Percentiles rank a stretch among this genome's conserved stretches.
These are phyloP conservation scores for Eurosta solidaginis DNA, from an alignment of 1,140 invertebrate genomes.

Conservation along the genomic window DNA sequence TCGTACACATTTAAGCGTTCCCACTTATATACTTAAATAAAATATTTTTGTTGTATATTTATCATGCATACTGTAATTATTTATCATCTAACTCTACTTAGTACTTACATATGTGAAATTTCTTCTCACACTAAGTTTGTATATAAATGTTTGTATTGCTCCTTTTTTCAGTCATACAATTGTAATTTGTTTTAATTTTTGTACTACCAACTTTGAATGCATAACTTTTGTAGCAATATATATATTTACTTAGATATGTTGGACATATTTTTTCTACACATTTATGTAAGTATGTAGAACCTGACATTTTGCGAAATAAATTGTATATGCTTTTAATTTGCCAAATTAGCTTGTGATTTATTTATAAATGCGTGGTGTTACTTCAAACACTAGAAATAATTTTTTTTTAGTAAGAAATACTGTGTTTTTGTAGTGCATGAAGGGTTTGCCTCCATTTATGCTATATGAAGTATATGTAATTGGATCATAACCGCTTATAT, in stretches of 20 bases:
- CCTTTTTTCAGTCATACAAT: neutral
- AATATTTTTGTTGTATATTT: neutral
- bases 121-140: neutral
- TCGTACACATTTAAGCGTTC: too few relatives aligned
- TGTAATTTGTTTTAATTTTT: neutral
- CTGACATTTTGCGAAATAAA: conserved; percentile 22
- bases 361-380: neutral
- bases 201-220: neutral
- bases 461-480: too few relatives aligned
- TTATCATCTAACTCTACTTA: neutral
- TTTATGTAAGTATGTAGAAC: neutral
- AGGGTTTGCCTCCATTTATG: too few relatives aligned
- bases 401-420: too few relatives aligned
- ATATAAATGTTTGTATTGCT: neutral
- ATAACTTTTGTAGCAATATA: conserved; percentile 16
- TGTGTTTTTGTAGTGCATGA: neutral
- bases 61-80: neutral
- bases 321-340: conserved; percentile 52
- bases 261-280: neutral
- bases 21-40: too few relatives aligned
- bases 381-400: too few relatives aligned
- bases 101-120: too few relatives aligned
- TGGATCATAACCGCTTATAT: too few relatives aligned
- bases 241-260: too few relatives aligned
- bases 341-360: conserved; percentile 34